phyloP scores from a whole-genome alignment of 2,797 vertebrate species.

The Ctenosaura bakeri region DNA sequence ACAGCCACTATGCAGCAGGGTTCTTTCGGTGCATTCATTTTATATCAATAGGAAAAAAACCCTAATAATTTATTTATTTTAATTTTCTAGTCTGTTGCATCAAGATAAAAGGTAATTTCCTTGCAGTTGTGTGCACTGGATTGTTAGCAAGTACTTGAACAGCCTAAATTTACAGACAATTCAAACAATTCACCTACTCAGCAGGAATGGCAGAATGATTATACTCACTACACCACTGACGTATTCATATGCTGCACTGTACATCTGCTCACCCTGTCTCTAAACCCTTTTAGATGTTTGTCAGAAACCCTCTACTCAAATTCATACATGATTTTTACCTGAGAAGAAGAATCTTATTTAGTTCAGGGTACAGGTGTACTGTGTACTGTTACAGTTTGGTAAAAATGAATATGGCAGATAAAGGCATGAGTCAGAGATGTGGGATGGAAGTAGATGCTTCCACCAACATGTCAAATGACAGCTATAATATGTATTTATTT shows the following conservation, averaged over 20 bases:
- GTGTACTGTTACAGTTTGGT: too few relatives aligned
- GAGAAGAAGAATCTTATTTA: too few relatives aligned
- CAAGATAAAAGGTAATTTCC: neutral
- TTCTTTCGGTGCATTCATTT: neutral
- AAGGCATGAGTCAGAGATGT: neutral
- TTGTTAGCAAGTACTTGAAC: neutral
- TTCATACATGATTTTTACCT: too few relatives aligned
- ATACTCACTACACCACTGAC: too few relatives aligned
- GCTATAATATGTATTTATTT: neutral
- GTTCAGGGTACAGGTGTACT: too few relatives aligned
- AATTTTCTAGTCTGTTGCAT: neutral
- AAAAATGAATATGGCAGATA: neutral
- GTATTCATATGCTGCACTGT: neutral
- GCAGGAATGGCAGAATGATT: neutral
- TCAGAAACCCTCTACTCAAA: too few relatives aligned
- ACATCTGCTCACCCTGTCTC: neutral
- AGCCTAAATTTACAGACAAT: too few relatives aligned
- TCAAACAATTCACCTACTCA: neutral
- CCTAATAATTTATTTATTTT: neutral
- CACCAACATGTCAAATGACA: neutral
- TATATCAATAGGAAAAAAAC: neutral
- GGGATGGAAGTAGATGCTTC: neutral
- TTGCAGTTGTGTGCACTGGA: neutral
- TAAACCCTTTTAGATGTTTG: too few relatives aligned
- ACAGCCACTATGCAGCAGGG: too few relatives aligned